Conservation (phyloP, 2,888 invertebrate genomes). For the Amiota mariae region DNA sequence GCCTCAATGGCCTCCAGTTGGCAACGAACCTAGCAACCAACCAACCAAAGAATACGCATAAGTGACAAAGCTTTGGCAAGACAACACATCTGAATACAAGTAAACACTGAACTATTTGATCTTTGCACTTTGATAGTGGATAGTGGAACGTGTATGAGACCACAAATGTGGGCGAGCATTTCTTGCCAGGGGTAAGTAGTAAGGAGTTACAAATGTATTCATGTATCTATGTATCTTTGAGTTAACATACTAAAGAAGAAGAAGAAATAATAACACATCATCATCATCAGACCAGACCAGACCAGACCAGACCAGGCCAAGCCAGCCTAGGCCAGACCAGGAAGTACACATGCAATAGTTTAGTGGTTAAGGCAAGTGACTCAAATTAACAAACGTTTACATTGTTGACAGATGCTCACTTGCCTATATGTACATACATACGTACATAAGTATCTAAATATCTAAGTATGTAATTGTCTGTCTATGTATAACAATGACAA, state of each 20-base stretch:
- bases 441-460: constrained; percentile 10
- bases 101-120: constrained; percentile 59
- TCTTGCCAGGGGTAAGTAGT: constrained; percentile 8
- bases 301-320: constrained; percentile 55
- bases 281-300: too few species aligned
- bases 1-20: constrained; percentile 4
- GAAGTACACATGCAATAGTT: constrained; percentile 39
- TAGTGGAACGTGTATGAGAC: constrained; percentile 39
- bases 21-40: not conserved
- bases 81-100: constrained; percentile 21
- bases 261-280: too few species aligned
- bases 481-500: constrained; percentile 15
- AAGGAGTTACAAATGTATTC: too few species aligned
- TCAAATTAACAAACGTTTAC: constrained; percentile 53
- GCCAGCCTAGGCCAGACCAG: too few species aligned
- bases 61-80: constrained; percentile 31
- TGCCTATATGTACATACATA: constrained; percentile 9
- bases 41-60: too few species aligned
- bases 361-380: constrained; percentile 47
- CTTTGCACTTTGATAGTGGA: constrained; percentile 63
- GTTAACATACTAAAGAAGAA: constrained; percentile 8
- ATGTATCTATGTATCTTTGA: constrained; percentile 37
- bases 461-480: constrained; percentile 6
- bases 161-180: not conserved
- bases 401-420: constrained; percentile 37